Percentiles rank a stretch among this genome's conserved stretches.
Conservation (phyloP, 2,888 invertebrate genomes). For the Campopleginae sp. region DNA sequence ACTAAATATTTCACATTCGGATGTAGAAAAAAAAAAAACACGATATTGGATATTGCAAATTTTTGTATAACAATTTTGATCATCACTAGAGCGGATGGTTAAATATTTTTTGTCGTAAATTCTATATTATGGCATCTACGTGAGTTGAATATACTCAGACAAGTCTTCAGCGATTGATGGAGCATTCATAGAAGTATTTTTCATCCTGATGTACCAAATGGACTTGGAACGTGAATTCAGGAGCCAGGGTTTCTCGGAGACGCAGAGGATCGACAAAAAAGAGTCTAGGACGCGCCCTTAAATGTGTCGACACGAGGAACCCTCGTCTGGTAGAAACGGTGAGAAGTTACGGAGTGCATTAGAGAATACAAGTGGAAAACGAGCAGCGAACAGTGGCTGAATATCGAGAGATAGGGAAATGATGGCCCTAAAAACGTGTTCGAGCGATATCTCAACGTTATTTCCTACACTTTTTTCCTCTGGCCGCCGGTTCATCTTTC, state of each 20-base stretch:
- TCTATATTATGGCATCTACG: neutral
- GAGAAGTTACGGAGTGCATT: neutral
- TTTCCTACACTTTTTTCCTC: neutral
- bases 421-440: slow-evolving; percentile 32
- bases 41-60: no score
- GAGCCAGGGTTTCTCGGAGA: slow-evolving; percentile 1
- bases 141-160: neutral
- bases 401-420: slow-evolving; percentile 53
- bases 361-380: slow-evolving; percentile 33
- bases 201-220: slow-evolving; percentile 12
- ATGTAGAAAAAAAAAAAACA: no score
- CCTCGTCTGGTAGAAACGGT: neutral
- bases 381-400: slow-evolving; percentile 36
- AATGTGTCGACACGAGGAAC: slow-evolving; percentile 3
- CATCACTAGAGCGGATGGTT: neutral
- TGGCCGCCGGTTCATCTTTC: neutral
- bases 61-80: neutral
- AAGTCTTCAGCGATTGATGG: neutral
- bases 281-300: slow-evolving; percentile 10
- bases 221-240: neutral
- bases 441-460: neutral
- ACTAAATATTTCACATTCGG: no score
- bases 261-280: neutral
- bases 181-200: neutral
- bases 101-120: neutral